A percentile compares a stretch with the other conserved stretches of the same genome.
Conservation (phyloP, 2,113 vertebrate species). For the Panthera leo region DNA sequence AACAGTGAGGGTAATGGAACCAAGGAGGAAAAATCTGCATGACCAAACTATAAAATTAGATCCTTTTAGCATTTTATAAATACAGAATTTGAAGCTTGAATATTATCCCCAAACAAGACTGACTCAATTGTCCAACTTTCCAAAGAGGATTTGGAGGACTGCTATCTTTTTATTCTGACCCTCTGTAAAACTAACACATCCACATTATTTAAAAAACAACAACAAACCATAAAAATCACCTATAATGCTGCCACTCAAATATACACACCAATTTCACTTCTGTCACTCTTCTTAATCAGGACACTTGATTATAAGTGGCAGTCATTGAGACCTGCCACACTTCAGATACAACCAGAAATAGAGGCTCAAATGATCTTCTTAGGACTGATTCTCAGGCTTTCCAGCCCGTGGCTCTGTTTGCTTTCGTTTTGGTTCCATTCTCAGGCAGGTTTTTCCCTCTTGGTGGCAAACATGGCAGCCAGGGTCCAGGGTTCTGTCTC, state of each 20-base stretch:
- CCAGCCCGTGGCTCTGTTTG: background rate
- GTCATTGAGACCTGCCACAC: background rate
- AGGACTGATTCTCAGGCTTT: background rate
- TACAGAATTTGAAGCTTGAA: background rate
- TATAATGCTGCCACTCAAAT: background rate
- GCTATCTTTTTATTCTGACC: background rate
- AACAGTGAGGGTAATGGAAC: background rate
- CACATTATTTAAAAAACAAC: background rate
- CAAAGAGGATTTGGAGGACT: background rate
- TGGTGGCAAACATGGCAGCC: background rate
- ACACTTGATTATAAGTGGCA: background rate
- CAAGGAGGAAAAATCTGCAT: background rate
- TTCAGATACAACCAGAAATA: background rate
- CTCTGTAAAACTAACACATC: background rate
- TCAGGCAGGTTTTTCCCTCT: background rate
- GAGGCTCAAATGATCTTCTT: background rate
- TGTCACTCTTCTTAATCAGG: background rate
- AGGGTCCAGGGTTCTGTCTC: background rate
- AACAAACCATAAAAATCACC: background rate
- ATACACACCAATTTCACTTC: background rate
- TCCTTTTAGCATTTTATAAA: constrained; percentile 14
- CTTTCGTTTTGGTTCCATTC: background rate
- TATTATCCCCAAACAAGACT: background rate
- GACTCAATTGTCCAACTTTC: background rate
- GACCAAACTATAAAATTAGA: background rate